Evolutionary conservation across 2,888 invertebrate genomes (phyloP).

Genomic region (Stratiomys singularior): DNA sequence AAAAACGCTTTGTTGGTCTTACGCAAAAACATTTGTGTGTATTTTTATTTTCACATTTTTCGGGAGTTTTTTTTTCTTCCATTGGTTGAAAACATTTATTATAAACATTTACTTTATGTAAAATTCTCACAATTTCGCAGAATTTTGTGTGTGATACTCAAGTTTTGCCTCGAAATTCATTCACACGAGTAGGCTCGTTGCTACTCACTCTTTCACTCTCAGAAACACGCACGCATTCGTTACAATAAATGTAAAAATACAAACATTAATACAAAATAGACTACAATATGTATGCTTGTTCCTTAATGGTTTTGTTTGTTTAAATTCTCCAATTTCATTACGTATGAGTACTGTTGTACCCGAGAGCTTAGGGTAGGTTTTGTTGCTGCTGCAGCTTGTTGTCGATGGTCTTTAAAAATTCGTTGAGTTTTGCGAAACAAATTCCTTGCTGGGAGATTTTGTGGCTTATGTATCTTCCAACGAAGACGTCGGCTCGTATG

Average conservation of each 20-base stretch:
- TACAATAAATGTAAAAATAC: constrained; percentile 27
- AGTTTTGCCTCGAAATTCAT: neutral
- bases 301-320: neutral
- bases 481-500: constrained; percentile 28
- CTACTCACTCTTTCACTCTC: neutral
- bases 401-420: constrained; percentile 5
- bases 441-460: constrained; percentile 38
- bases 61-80: neutral
- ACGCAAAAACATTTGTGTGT: constrained; percentile 31
- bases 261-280: constrained; percentile 36
- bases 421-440: constrained; percentile 33
- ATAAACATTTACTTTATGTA: constrained; percentile 27
- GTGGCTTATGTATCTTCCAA: constrained; percentile 20
- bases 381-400: constrained; percentile 4
- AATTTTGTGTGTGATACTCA: neutral
- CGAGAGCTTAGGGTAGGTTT: neutral
- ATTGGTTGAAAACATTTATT: constrained; percentile 31
- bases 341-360: neutral
- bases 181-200: neutral
- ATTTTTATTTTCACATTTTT: constrained; percentile 13
- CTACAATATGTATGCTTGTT: constrained; percentile 12
- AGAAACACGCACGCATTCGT: neutral
- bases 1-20: neutral
- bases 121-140: neutral
- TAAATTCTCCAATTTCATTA: neutral